Evolutionary conservation across 2,113 vertebrate genomes (phyloP).

Genomic region (pig (Sus scrofa)): DNA sequence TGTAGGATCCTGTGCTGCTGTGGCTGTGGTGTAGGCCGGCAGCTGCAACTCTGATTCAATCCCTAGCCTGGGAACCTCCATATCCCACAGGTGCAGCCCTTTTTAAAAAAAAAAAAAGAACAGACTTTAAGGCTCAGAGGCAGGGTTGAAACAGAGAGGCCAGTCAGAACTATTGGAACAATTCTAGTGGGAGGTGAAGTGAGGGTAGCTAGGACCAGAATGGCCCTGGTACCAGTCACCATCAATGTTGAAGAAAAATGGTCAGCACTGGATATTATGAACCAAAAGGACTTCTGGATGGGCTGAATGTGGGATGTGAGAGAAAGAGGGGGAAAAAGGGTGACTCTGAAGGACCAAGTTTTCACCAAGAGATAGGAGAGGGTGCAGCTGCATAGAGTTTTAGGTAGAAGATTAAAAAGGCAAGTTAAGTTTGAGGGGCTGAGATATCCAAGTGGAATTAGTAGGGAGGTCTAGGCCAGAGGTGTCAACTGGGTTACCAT

Average conservation of each 20-base stretch:
- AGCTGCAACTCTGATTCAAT: too few relatives aligned
- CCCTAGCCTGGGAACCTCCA: too few relatives aligned
- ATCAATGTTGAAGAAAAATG: background rate
- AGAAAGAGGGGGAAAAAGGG: background rate
- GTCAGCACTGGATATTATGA: background rate
- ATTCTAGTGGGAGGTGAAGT: background rate
- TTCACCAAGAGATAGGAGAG: background rate
- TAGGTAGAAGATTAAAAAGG: background rate
- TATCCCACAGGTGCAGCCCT: too few relatives aligned
- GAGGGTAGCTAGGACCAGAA: accelerated
- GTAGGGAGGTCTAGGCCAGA: background rate
- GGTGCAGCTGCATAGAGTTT: background rate
- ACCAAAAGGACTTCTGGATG: background rate
- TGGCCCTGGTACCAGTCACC: too few relatives aligned
- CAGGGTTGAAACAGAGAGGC: background rate
- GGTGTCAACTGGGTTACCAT: background rate
- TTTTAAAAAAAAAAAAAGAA: background rate
- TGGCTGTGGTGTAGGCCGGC: too few relatives aligned
- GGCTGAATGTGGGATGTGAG: background rate
- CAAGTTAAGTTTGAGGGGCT: background rate
- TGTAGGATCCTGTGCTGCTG: too few relatives aligned
- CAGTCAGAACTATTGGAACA: background rate
- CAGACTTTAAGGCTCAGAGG: background rate
- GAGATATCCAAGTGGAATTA: background rate
- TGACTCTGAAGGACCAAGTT: background rate